A percentile compares a stretch with the other conserved stretches of the same genome.
Conservation (phyloP, 2,113 vertebrate genomes). For the Brienomyrus brachyistius region DNA sequence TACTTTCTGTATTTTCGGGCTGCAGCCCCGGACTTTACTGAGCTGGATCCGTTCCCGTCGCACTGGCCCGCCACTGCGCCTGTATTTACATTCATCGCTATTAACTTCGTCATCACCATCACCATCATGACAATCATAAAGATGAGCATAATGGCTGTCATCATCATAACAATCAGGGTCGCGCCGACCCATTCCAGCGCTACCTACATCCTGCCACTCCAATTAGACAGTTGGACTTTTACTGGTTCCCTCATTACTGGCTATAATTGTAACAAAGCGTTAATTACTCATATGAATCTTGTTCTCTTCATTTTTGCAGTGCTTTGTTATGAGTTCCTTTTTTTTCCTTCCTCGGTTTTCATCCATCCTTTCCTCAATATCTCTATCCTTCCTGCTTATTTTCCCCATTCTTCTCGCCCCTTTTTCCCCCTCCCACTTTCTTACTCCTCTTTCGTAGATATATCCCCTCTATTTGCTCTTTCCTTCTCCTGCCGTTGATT, state of each 20-base stretch:
- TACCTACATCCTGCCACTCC: conserved; percentile 35
- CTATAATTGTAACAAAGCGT: conserved; percentile 41
- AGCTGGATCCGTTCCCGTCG: conserved; percentile 28
- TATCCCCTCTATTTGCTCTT: conserved; percentile 21
- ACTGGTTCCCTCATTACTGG: conserved; percentile 36
- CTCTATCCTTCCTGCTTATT: conserved; percentile 41
- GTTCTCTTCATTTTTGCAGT: conserved; percentile 35
- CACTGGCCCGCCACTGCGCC: conserved; percentile 43
- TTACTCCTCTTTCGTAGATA: conserved; percentile 12
- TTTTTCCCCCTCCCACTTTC: conserved; percentile 21
- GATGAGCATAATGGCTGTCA: conserved; percentile 33
- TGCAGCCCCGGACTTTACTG: neutral
- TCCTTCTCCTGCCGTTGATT: conserved; percentile 55
- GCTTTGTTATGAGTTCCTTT: conserved; percentile 27
- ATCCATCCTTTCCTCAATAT: conserved; percentile 44
- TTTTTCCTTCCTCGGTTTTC: conserved; percentile 32
- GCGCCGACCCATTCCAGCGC: conserved; percentile 33
- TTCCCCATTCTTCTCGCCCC: conserved; percentile 21
- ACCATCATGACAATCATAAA: conserved; percentile 31
- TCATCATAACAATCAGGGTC: conserved; percentile 44
- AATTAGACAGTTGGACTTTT: conserved; percentile 43
- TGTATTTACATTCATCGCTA: conserved; percentile 32
- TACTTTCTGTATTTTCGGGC: neutral
- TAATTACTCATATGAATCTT: conserved; percentile 45
- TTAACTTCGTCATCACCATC: conserved; percentile 23